Evolutionary conservation across 2,888 invertebrate species (phyloP).

Genomic region (Ferrisia virgata): DNA sequence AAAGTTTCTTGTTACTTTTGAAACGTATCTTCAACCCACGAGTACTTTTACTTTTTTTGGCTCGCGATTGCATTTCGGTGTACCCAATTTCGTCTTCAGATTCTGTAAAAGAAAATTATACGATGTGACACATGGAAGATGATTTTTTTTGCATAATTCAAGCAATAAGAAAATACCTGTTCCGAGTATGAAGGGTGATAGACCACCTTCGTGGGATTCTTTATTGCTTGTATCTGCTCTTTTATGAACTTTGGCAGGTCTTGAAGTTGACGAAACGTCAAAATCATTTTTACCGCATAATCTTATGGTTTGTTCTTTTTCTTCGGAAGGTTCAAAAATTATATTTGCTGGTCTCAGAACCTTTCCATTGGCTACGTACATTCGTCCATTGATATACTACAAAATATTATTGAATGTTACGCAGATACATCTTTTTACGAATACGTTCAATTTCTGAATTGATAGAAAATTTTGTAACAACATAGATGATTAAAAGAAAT

Average conservation of each 20-base stretch:
- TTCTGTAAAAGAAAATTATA: background rate
- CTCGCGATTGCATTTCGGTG: background rate
- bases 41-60: slow-evolving; percentile 6
- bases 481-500: too few species aligned
- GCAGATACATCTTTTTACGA: too few species aligned
- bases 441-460: too few species aligned
- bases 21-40: slow-evolving; percentile 29
- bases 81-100: slow-evolving; percentile 41
- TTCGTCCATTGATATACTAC: slow-evolving; percentile 73
- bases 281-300: slow-evolving; percentile 34
- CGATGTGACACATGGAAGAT: background rate
- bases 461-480: background rate
- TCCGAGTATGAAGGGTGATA: slow-evolving; percentile 27
- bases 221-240: background rate
- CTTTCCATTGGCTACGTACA: slow-evolving; percentile 70
- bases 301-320: slow-evolving; percentile 21
- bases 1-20: slow-evolving; percentile 3
- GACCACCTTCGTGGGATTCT: slow-evolving; percentile 21
- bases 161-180: slow-evolving; percentile 1
- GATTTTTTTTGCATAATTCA: background rate
- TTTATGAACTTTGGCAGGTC: background rate
- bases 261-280: background rate
- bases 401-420: slow-evolving; percentile 51
- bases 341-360: slow-evolving; percentile 67
- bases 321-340: slow-evolving; percentile 54